Evolutionary conservation across 2,113 vertebrate genomes (phyloP), one percentile per base, ranked within the genome.

Genomic region (Oxyura jamaicensis): DNA sequence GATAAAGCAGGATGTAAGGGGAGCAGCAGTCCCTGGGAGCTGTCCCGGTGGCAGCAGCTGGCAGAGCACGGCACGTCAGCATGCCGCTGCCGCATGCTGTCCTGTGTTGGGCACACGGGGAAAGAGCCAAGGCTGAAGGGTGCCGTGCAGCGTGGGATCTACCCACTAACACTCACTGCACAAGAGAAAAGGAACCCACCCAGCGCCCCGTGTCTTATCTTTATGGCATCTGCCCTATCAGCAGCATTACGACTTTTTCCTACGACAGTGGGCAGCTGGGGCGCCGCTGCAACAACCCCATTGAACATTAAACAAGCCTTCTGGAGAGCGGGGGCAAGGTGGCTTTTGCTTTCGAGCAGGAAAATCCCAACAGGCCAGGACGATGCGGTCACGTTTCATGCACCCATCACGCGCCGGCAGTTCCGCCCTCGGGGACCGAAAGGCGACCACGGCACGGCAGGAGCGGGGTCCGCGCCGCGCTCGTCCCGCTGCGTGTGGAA

Each of bases 381-480:
- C 28, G 29, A 48, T 0, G 7, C 15, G 44, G 44, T 55, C 5
- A 78, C 39, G 79, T 5, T 68, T 44, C 53, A 4, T 0, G n/a
- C 4, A 3, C 5, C 39, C 29, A 16, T 8, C 3, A 0, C 11
- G 6, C 73, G 29, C 33, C 29, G 18, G 13, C 3, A 42, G 39
- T 1, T 58, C 52, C 28, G 7, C 58, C 31, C 75, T 41, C 1
- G 0, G 0, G 1, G 23, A 26, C 25, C 0, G 1, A 28, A 44
- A 63, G 39, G 31, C 53, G 14, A 7, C 3, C 18, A 18, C 48
- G 11, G 59, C 1, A 28, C 0, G 41, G 63, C 3, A 29, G 41
- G 26, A 80, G 58, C 20, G 39, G 2, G 2, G 33, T 2, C 44
- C 68, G 65, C 8, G 0, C 36, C 7, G 0, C 0, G 9, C 42